These are phyloP conservation scores for Saturnia japonica DNA, from an alignment of 2,888 invertebrate species.

Conservation along the genomic window DNA sequence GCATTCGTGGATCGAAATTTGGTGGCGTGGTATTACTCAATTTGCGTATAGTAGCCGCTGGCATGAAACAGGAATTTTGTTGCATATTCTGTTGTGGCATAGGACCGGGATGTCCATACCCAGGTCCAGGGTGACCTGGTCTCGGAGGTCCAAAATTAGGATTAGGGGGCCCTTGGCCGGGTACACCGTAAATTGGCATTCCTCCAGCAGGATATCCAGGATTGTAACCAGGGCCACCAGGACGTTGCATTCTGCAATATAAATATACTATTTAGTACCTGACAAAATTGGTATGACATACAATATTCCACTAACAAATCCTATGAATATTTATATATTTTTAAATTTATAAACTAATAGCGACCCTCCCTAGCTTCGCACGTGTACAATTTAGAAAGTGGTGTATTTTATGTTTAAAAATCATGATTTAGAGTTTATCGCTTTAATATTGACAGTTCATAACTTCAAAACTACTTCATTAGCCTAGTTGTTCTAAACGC, in stretches of 20 bases:
- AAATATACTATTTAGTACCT: slow-evolving; percentile 16
- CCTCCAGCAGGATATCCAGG: slow-evolving; percentile 36
- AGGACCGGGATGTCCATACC: slow-evolving; percentile 41
- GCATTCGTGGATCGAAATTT: slow-evolving; percentile 42
- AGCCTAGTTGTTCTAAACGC: no score
- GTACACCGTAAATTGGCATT: slow-evolving; percentile 24
- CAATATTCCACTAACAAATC: no score
- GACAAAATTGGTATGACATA: background rate
- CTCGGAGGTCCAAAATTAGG: slow-evolving; percentile 29
- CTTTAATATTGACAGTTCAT: no score
- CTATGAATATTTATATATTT: no score
- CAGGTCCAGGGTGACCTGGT: slow-evolving; percentile 35
- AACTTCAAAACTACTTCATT: no score
- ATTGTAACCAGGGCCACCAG: slow-evolving; percentile 44
- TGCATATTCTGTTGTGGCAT: slow-evolving; percentile 39
- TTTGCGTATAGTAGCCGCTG: slow-evolving; percentile 54
- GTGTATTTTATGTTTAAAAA: no score
- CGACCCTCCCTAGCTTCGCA: no score
- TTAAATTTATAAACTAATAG: no score
- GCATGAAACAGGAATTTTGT: slow-evolving; percentile 53
- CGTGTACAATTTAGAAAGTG: no score
- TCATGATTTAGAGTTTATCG: no score
- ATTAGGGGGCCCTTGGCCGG: slow-evolving; percentile 31
- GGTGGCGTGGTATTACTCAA: slow-evolving; percentile 52
- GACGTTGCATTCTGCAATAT: slow-evolving; percentile 64